Evolutionary conservation across 2,797 vertebrate species (phyloP).

Genomic region (Moxostoma hubbsi): DNA sequence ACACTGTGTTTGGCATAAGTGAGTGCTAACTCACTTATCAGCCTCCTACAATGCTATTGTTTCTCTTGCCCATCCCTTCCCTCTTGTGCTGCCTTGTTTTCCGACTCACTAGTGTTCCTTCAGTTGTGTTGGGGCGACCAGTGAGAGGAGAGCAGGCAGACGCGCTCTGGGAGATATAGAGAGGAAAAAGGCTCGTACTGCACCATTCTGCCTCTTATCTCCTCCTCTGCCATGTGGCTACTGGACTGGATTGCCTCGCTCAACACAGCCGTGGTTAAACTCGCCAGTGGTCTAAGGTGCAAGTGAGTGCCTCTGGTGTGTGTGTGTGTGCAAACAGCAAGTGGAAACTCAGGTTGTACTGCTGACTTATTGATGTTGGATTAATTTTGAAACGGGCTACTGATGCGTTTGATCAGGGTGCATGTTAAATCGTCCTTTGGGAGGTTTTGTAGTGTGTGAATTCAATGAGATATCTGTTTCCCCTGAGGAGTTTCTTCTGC

Average conservation of each 20-base stretch:
- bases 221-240: slow-evolving; percentile 74
- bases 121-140: slow-evolving; percentile 33
- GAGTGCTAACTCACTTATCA: slow-evolving; percentile 38
- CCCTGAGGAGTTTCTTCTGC: not conserved
- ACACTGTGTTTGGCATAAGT: slow-evolving; percentile 19
- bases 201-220: slow-evolving; percentile 36
- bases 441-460: slow-evolving; percentile 16
- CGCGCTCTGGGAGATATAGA: not conserved
- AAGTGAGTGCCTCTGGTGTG: slow-evolving; percentile 70
- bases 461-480: not conserved
- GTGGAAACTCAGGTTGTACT: not conserved
- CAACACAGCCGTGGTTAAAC: slow-evolving; percentile 78
- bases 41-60: slow-evolving; percentile 26
- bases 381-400: slow-evolving; percentile 64
- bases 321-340: slow-evolving; percentile 3
- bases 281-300: slow-evolving; percentile 76
- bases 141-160: slow-evolving; percentile 23
- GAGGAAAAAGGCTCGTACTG: slow-evolving; percentile 37
- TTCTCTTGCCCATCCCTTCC: slow-evolving; percentile 34
- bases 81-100: slow-evolving; percentile 41
- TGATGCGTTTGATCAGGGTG: slow-evolving; percentile 42
- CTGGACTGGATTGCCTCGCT: slow-evolving; percentile 82
- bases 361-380: slow-evolving; percentile 64
- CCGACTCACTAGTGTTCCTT: slow-evolving; percentile 58
- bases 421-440: not conserved